Base-by-base conservation (phyloP, 2,888 invertebrate genomes). In the Hipparchia semele region DNA sequence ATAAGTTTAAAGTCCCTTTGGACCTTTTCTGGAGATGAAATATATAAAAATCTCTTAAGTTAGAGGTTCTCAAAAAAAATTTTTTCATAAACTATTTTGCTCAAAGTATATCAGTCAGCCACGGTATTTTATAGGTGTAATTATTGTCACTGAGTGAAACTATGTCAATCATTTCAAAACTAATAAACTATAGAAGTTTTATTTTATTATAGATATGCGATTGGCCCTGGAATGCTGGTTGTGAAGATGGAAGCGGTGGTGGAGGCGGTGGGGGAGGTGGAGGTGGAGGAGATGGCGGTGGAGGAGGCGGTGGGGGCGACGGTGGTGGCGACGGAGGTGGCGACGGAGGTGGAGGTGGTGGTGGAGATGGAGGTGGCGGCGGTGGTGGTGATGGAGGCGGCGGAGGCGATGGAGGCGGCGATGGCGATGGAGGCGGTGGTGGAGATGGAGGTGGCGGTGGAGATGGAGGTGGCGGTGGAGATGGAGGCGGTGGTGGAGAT, bases 301-400 rank as follows among this genome's bases (percentile, higher is more conserved):
- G 58, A 0, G 67, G 65, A 1, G 65, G 51, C 1, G 65, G 65
- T 0, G 65, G 51, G 23, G 23, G 23, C 23, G 23, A 23, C 23
- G 23, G 61, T 8, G 73, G 66, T 8, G 74, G 64, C 6, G 73
- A 64, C 8, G 71, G 59, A 6, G 74, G 49, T 0, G 76, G 62
- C n/a, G 68, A 65, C 2, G 72, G 62, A 1, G 56, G 5, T 1
- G 66, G 66, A 8, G 67, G 56, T 0, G 67, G 45, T 0, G 45
- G 67, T 6, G 67, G 67, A 6, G 67, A 45, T 0, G 67, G 56
- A 2, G 67, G 45, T 0, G 67, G 45, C 1, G 67, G 13, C 1
- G 66, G 54, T 4, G 56, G 13, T 9, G 67, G 67, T 1, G 67
- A 13, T 3, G 70, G 62, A 2, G 69, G 59, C 0, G 46, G 13